Evolutionary conservation across 1,140 invertebrate genomes (phyloP).

Genomic region (Neuroterus valhalla): DNA sequence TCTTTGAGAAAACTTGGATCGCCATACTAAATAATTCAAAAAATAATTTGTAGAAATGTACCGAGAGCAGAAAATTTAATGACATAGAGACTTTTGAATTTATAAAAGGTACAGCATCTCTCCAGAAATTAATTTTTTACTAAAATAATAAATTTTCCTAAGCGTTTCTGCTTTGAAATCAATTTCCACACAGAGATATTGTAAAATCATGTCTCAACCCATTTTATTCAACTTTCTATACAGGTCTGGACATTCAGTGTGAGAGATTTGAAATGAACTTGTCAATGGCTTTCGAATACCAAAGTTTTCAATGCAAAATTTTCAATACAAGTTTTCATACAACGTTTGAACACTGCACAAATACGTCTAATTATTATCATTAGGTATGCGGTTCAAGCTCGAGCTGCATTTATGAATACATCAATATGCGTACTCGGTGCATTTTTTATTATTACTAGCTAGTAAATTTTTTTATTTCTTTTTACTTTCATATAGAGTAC

Average conservation of each 20-base stretch:
- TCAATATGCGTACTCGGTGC: background rate
- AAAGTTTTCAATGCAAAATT: background rate
- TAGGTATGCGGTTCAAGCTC: background rate
- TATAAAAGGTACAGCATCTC: too few relatives aligned
- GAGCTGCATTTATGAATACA: constrained; percentile 13
- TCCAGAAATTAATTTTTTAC: too few relatives aligned
- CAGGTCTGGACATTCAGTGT: background rate
- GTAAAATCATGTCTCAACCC: background rate
- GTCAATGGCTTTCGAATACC: background rate
- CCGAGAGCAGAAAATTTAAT: too few relatives aligned
- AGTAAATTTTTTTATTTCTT: background rate
- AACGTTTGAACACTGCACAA: background rate
- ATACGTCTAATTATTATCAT: constrained; percentile 13
- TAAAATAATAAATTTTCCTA: too few relatives aligned
- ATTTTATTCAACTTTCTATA: background rate
- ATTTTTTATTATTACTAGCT: background rate
- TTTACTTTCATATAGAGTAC: background rate
- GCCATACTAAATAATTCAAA: too few relatives aligned
- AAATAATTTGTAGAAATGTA: too few relatives aligned
- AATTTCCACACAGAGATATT: background rate
- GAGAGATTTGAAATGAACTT: background rate
- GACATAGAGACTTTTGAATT: too few relatives aligned
- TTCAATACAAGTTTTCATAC: background rate
- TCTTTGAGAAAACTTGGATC: too few relatives aligned
- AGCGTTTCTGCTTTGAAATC: too few relatives aligned